phyloP scores from a whole-genome alignment of 2,888 invertebrate genomes.

The Dryocosmus kuriphilus region DNA sequence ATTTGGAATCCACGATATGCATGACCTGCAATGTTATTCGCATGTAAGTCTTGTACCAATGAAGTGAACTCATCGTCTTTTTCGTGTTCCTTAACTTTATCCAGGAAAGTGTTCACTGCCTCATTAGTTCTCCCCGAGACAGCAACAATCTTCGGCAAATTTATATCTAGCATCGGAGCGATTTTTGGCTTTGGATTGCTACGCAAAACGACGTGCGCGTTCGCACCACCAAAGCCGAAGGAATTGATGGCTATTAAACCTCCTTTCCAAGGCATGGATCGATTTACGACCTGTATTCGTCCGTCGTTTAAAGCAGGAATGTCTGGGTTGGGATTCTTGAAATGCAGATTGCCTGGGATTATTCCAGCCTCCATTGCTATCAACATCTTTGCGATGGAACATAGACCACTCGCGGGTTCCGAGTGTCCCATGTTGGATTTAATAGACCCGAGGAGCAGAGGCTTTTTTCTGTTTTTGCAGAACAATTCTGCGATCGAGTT shows the following conservation, averaged over 20 bases:
- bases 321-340: constrained; percentile 89
- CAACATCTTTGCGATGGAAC: constrained; percentile 93
- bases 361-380: constrained; percentile 94
- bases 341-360: constrained; percentile 96
- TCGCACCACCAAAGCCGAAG: constrained; percentile 98
- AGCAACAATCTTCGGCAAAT: constrained; percentile 84
- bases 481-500: constrained; percentile 96
- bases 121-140: constrained; percentile 92
- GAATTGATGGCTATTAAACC: constrained; percentile 97
- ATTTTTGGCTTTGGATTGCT: constrained; percentile 87
- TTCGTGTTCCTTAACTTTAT: constrained; percentile 81
- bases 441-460: constrained; percentile 95
- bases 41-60: constrained; percentile 87
- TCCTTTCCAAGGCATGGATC: constrained; percentile 91
- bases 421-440: constrained; percentile 99
- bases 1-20: constrained; percentile 90
- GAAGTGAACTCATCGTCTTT: constrained; percentile 86
- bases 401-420: constrained; percentile 95
- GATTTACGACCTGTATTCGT: constrained; percentile 89
- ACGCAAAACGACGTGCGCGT: constrained; percentile 93
- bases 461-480: constrained; percentile 88
- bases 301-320: constrained; percentile 95
- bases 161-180: constrained; percentile 79
- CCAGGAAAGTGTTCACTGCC: constrained; percentile 84
- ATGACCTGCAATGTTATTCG: constrained; percentile 86